phyloP scores from a whole-genome alignment of 2,888 invertebrate species.

The Spilosoma lubricipeda region DNA sequence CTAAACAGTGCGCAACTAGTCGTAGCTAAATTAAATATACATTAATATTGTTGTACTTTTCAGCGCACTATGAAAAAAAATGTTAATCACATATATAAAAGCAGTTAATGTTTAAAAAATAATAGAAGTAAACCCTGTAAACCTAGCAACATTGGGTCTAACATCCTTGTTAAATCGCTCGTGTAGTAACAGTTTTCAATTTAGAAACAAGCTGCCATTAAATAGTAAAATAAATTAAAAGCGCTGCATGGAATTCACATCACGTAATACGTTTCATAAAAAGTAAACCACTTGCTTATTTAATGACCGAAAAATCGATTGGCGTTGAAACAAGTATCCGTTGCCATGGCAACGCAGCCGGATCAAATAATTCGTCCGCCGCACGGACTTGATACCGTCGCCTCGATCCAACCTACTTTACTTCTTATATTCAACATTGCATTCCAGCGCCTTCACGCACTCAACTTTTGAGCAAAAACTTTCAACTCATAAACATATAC shows the following conservation, averaged over 20 bases:
- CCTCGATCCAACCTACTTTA: constrained; percentile 58
- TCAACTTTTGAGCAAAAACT: constrained; percentile 56
- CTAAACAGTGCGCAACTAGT: not conserved
- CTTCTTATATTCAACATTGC: constrained; percentile 67
- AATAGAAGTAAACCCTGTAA: not conserved
- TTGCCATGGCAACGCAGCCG: constrained; percentile 72
- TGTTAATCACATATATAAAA: too few species aligned
- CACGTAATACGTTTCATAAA: constrained; percentile 39
- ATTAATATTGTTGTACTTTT: too few species aligned
- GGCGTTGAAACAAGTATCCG: constrained; percentile 49
- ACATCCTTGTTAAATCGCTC: not conserved
- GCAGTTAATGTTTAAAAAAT: not conserved
- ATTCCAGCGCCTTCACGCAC: constrained; percentile 61
- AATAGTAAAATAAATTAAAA: constrained; percentile 7
- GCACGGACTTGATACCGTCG: constrained; percentile 60
- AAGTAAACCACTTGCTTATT: constrained; percentile 43
- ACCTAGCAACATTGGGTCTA: not conserved
- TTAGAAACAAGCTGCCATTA: not conserved
- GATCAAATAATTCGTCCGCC: constrained; percentile 70
- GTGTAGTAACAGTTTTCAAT: constrained; percentile 2
- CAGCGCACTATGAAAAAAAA: too few species aligned
- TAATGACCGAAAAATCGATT: constrained; percentile 53
- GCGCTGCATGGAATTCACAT: constrained; percentile 4
- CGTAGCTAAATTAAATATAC: not conserved
- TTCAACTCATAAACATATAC: constrained; percentile 40